Base-by-base conservation (phyloP, 2,888 invertebrate genomes). In the Nowickia ferox region DNA sequence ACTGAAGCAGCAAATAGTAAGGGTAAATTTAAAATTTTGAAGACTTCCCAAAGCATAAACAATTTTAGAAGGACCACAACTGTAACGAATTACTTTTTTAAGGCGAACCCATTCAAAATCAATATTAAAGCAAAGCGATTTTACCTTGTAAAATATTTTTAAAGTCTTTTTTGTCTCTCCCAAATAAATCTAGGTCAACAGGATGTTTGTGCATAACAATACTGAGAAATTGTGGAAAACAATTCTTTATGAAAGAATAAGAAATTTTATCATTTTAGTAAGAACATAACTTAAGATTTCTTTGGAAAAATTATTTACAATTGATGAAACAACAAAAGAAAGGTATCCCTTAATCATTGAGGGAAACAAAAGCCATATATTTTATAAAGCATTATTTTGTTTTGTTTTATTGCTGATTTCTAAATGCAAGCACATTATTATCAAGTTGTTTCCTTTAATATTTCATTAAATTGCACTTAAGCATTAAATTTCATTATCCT, bases 401-500 rank as follows among this genome's bases (percentile, higher is more conserved):
- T 81, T 46, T 9, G 6, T 5, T 30, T 6, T 30, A 30, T 30
- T 30, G 5, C 30, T 30, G 22, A 44, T 63, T 63, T 22, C 15
- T 44, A 53, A 61, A 15, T 22, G 30, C 40, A 42, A 66, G 61
- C 53, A 10, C 69, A 63, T 68, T 59, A 63, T 68, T 59, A 59
- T 51, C 59, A 69, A 68, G 71, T 51, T 30, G 3, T 30, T 30
- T 30, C 6, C 65, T 65, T 66, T 78, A 66, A 74, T 19, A 61
- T 72, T 86, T 80, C 66, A 81, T 84, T 78, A 87, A 75, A 71
- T 66, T 84, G 84, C 84, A 84, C 86, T 87, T 87, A 69, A 75
- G 86, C 84, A 87, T 87, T 84, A 77, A 84, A 87, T 87, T 87
- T 84, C 84, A 87, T 84, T 87, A 86, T 86, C 74, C 71, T 76